Evolutionary conservation across 1,140 invertebrate genomes (phyloP).

Genomic region (Popillia japonica): DNA sequence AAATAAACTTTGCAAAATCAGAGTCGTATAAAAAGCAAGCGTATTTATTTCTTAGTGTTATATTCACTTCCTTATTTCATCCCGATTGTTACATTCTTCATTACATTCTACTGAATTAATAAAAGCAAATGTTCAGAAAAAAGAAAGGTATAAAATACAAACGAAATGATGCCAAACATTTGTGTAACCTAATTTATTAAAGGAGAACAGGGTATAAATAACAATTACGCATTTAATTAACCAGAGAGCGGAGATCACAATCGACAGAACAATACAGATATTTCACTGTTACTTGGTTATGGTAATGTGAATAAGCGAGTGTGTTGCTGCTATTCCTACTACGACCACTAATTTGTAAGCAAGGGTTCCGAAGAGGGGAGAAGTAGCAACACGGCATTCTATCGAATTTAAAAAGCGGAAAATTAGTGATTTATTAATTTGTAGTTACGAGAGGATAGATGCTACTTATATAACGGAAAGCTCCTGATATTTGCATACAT

Average conservation of each 20-base stretch:
- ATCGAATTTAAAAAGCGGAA: slow-evolving; percentile 49
- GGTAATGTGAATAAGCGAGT: slow-evolving; percentile 46
- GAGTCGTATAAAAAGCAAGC: no score
- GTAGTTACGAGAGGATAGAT: slow-evolving; percentile 26
- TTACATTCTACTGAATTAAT: no score
- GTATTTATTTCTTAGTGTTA: no score
- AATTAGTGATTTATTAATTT: slow-evolving; percentile 47
- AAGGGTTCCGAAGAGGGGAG: background rate
- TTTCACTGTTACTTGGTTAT: slow-evolving; percentile 54
- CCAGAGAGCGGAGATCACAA: slow-evolving; percentile 49
- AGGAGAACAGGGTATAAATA: slow-evolving; percentile 44
- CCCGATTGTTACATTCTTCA: no score
- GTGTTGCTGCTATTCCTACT: background rate
- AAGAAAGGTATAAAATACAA: background rate
- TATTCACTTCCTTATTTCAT: no score
- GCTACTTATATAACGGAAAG: slow-evolving; percentile 37
- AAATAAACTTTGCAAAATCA: no score
- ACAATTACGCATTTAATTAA: slow-evolving; percentile 53
- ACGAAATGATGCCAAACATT: slow-evolving; percentile 6
- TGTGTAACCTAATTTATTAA: slow-evolving; percentile 30
- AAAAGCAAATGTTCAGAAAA: no score
- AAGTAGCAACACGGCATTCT: slow-evolving; percentile 38
- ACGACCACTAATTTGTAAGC: slow-evolving; percentile 11
- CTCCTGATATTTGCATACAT: slow-evolving; percentile 37
- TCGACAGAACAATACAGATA: slow-evolving; percentile 51